These are phyloP conservation scores for Coreoperca whiteheadi DNA, from an alignment of 2,113 vertebrate genomes.

Conservation along the genomic window DNA sequence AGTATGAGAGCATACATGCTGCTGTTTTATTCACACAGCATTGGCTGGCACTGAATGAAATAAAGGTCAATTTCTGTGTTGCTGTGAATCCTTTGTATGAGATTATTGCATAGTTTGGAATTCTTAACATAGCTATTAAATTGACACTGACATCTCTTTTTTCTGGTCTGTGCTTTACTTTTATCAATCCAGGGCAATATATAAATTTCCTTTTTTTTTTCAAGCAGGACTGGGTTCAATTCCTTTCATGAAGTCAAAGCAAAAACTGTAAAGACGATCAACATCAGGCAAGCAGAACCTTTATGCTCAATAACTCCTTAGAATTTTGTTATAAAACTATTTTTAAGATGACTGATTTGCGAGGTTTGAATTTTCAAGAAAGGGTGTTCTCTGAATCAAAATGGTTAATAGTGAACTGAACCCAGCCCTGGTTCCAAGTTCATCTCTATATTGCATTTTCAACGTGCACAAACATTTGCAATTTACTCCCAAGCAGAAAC, in stretches of 20 bases:
- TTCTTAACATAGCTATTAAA: constrained; percentile 82
- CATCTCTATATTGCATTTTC: constrained; percentile 50
- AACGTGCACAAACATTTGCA: constrained; percentile 69
- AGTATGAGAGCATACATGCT: constrained; percentile 66
- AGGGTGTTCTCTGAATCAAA: background rate
- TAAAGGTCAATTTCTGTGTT: constrained; percentile 77
- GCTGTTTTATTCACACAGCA: constrained; percentile 75
- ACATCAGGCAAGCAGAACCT: background rate
- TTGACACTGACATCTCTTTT: constrained; percentile 75
- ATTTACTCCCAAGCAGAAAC: constrained; percentile 42
- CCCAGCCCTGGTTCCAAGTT: constrained; percentile 38
- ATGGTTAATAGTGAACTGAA: constrained; percentile 30
- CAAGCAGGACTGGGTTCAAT: constrained; percentile 49
- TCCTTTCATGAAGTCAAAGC: constrained; percentile 33
- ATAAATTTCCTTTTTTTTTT: constrained; percentile 28
- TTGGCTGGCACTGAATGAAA: constrained; percentile 71
- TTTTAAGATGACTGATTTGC: background rate
- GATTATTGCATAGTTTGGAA: constrained; percentile 89
- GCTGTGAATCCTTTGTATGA: constrained; percentile 78
- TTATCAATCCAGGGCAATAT: constrained; percentile 33
- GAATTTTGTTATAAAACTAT: background rate
- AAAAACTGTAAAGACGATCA: background rate
- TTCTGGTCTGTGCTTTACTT: constrained; percentile 60
- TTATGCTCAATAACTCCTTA: background rate
- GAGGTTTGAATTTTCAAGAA: constrained; percentile 17